Evolutionary conservation across 2,888 invertebrate genomes (phyloP).

Genomic region (Embidobia sp.): DNA sequence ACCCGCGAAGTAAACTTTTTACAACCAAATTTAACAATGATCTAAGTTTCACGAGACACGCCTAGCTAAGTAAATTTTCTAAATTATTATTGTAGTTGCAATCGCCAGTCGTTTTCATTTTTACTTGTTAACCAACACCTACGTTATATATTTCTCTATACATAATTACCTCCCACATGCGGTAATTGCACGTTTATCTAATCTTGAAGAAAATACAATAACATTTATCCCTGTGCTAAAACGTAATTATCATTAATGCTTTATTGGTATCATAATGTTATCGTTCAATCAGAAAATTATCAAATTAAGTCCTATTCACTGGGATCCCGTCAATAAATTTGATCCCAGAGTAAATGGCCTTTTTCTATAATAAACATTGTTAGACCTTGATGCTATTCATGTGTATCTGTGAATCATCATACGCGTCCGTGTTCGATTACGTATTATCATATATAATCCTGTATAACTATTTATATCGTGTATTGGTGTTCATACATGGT

Average conservation of each 20-base stretch:
- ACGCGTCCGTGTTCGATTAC: conserved; percentile 16
- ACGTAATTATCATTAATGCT: background rate
- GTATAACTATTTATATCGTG: conserved; percentile 39
- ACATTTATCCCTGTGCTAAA: background rate
- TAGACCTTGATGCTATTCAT: conserved; percentile 20
- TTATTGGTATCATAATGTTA: background rate
- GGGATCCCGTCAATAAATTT: background rate
- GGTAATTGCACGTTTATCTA: background rate
- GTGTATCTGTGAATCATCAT: conserved; percentile 23
- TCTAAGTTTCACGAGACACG: background rate
- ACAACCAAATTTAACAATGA: conserved; percentile 8
- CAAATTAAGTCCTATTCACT: background rate
- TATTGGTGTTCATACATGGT: conserved; percentile 42
- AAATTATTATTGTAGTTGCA: background rate
- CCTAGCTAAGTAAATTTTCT: no score
- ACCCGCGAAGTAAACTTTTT: conserved; percentile 12
- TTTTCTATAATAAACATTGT: conserved; percentile 26
- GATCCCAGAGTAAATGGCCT: conserved; percentile 11
- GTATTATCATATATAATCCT: conserved; percentile 36
- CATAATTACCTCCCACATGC: no score
- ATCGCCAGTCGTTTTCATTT: conserved; percentile 2
- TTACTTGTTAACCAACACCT: no score
- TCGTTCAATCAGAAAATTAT: background rate
- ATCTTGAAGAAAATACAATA: background rate
- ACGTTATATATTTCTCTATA: no score